phyloP scores from a whole-genome alignment of 1,140 invertebrate genomes.

The Augochlora pura region DNA sequence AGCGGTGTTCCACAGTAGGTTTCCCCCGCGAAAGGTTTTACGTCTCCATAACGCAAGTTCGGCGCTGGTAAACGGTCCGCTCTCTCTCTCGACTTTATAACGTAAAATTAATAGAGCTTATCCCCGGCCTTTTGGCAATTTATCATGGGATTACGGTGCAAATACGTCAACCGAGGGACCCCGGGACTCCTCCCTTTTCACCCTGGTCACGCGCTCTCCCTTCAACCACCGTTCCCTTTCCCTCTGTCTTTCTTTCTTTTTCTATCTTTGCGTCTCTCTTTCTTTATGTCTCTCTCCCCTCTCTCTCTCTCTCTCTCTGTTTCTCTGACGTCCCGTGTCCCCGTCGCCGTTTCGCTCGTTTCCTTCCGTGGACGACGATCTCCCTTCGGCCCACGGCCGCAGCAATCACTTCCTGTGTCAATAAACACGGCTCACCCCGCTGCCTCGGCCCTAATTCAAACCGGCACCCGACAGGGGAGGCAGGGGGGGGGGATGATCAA shows the following conservation, averaged over 20 bases:
- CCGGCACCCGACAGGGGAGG: conserved; percentile 44
- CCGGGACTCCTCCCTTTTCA: conserved; percentile 23
- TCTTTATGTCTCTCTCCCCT: not conserved
- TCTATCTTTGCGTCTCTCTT: too few relatives aligned
- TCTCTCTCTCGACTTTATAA: conserved; percentile 71
- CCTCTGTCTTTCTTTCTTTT: too few relatives aligned
- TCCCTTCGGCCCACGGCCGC: conserved; percentile 58
- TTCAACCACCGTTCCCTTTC: not conserved
- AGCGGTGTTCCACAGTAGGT: too few relatives aligned
- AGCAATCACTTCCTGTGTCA: conserved; percentile 78
- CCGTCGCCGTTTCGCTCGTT: too few relatives aligned
- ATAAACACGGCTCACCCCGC: conserved; percentile 66
- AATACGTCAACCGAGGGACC: conserved; percentile 70
- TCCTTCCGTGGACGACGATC: conserved; percentile 18
- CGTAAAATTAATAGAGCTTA: conserved; percentile 80
- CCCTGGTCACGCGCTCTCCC: conserved; percentile 19
- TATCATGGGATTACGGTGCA: conserved; percentile 79
- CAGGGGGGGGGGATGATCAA: conserved; percentile 48
- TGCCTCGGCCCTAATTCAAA: conserved; percentile 69
- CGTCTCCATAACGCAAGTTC: conserved; percentile 57
- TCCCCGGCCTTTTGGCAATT: conserved; percentile 74
- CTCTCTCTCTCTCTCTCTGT: too few relatives aligned
- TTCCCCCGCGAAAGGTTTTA: conserved; percentile 33
- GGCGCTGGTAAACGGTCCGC: conserved; percentile 31
- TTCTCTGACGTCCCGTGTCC: too few relatives aligned